A percentile compares a stretch with the other conserved stretches of the same genome.
These are phyloP conservation scores for Linnaemya tessellans DNA, from an alignment of 2,888 invertebrate species.

Conservation along the genomic window DNA sequence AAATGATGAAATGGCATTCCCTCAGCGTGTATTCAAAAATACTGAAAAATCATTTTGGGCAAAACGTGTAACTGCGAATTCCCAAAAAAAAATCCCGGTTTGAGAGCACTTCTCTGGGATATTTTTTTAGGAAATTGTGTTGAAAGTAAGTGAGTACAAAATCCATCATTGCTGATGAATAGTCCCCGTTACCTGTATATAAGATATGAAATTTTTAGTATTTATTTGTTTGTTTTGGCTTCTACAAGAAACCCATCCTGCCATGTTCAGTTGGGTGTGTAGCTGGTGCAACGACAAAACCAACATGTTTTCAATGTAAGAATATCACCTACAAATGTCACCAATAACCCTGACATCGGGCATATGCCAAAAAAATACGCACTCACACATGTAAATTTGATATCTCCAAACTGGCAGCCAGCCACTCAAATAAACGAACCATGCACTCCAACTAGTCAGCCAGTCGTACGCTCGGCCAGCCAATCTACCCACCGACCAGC, in stretches of 20 bases:
- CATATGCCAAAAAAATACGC: constrained; percentile 55
- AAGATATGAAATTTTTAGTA: background rate
- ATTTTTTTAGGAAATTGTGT: too few relatives aligned
- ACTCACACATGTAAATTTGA: constrained; percentile 28
- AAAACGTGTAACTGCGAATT: too few relatives aligned
- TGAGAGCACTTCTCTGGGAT: too few relatives aligned
- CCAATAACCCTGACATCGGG: constrained; percentile 68
- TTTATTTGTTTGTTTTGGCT: background rate
- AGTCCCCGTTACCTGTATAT: background rate
- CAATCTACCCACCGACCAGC: background rate
- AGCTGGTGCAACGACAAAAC: background rate
- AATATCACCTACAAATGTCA: constrained; percentile 70
- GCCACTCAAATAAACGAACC: constrained; percentile 8
- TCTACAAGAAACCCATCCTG: constrained; percentile 37
- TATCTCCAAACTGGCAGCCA: constrained; percentile 29
- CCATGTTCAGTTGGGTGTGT: constrained; percentile 15
- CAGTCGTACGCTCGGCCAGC: background rate
- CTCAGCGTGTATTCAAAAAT: too few relatives aligned
- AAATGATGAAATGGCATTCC: too few relatives aligned
- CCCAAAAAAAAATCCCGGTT: too few relatives aligned
- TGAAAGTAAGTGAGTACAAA: too few relatives aligned
- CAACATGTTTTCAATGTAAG: constrained; percentile 48
- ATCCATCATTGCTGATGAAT: too few relatives aligned
- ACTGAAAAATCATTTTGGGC: too few relatives aligned
- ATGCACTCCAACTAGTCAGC: background rate